These are phyloP conservation scores for Corythornis leucogaster DNA, from an alignment of 2,797 vertebrate species.

Conservation along the genomic window DNA sequence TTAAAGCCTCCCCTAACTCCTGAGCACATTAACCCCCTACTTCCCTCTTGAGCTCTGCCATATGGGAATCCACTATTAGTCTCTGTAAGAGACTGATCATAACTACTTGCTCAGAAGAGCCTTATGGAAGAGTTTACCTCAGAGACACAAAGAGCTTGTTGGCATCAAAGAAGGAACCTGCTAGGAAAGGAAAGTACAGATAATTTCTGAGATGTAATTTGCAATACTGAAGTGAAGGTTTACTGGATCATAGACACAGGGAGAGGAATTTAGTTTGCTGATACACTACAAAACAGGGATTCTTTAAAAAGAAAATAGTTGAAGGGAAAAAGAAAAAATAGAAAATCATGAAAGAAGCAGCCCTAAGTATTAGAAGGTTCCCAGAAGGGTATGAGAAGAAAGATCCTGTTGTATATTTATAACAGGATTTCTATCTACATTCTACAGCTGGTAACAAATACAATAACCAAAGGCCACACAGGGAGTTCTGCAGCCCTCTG, in stretches of 20 bases:
- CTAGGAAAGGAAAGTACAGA: not conserved
- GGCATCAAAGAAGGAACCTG: not conserved
- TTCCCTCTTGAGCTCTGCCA: not conserved
- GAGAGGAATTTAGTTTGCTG: not conserved
- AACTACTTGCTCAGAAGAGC: not conserved
- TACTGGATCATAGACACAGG: not conserved
- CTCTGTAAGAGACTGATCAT: not conserved
- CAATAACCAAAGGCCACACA: not conserved
- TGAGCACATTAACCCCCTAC: not conserved
- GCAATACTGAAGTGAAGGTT: not conserved
- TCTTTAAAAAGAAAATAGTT: not conserved
- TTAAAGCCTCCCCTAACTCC: not conserved
- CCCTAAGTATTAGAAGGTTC: not conserved
- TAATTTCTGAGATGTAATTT: not conserved
- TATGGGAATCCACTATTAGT: not conserved
- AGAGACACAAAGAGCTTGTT: not conserved
- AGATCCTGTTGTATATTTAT: slow-evolving; percentile 3
- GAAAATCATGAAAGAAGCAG: not conserved
- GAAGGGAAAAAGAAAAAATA: not conserved
- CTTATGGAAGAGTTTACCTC: not conserved
- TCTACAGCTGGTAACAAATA: slow-evolving; percentile 17
- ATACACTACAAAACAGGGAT: not conserved
- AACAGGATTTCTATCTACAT: not conserved
- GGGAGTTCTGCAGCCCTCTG: not conserved
- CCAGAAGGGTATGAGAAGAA: not conserved